Base-by-base conservation (phyloP, 2,888 invertebrate species). In the Tipula lateralis region DNA sequence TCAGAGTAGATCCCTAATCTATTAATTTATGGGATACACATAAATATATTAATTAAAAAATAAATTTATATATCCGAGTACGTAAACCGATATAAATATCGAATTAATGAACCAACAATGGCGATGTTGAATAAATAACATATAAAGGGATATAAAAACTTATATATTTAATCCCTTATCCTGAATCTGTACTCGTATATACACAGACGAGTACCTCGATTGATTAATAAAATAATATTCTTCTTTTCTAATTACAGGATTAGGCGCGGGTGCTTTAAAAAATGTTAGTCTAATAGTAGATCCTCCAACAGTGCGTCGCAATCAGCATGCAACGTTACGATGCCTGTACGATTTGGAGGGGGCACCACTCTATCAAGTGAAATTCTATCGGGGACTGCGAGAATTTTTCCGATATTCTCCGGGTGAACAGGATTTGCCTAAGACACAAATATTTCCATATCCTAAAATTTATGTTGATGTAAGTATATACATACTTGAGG, bases 321-420 rank as follows among this genome's bases (percentile, higher is more conserved):
- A 94, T 6, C 92, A 93, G 83, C 92, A 93, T 87, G 95, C 94
- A 1, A 93, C 93, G 5, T 91, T 96, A 83, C 91, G 92, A 84
- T 96, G 96, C 90, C 91, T 93, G 86, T 94, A 96, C 88, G 95
- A 96, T 88, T 92, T 96, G 90, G 94, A 95, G 88, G 93, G 93
- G 0, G 93, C 93, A 3, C 94, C 93, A 0, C 91, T 97, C 83
- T 96, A 96, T 91, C 93, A 96, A 2, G 95, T 96, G 86, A 96
- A 96, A 91, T 96, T 96, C 95, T 96, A 96, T 91, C 92, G 96
- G 85, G 96, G 96, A 4, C 93, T 91, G 88, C 92, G 94, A 88
- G 96, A 97, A 91, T 96, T 96, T 91, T 96, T 95, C 91, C 92
- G 96, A 86, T 96, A 93, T 88, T 94, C 95, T 12, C 96, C 96